These are phyloP conservation scores for Chionoecetes opilio DNA, from an alignment of 1,140 invertebrate genomes.

Conservation along the genomic window DNA sequence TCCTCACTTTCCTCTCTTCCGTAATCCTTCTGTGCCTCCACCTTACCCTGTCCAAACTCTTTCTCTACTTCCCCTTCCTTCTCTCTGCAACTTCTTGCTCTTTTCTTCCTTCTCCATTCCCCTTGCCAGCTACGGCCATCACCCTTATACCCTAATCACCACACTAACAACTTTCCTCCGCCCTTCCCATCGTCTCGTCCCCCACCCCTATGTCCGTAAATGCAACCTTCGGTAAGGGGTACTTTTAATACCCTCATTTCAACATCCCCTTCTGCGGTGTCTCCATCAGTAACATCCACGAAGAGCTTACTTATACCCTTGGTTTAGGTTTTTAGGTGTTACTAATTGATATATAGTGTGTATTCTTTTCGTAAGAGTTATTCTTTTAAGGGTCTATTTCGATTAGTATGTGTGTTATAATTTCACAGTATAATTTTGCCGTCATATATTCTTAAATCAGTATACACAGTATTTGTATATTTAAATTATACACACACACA, in stretches of 20 bases:
- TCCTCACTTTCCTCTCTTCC: not conserved
- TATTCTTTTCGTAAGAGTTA: not conserved
- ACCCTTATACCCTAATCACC: not conserved
- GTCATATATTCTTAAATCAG: no score
- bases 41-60: not conserved
- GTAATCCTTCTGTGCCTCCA: not conserved
- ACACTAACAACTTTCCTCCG: not conserved
- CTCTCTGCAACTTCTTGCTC: not conserved
- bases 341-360: not conserved
- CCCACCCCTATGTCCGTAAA: not conserved
- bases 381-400: not conserved
- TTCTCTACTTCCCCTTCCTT: not conserved
- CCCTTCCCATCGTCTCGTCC: not conserved
- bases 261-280: not conserved
- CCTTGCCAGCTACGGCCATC: not conserved
- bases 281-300: not conserved
- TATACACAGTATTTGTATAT: no score
- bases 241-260: not conserved
- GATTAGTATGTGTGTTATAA: slow-evolving; percentile 20
- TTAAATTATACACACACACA: not conserved
- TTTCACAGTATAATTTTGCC: no score
- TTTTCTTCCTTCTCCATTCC: not conserved
- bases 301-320: not conserved
- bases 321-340: not conserved
- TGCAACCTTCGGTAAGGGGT: not conserved